These are phyloP conservation scores for Aplochiton taeniatus DNA, from an alignment of 2,797 vertebrate genomes.

Conservation along the genomic window DNA sequence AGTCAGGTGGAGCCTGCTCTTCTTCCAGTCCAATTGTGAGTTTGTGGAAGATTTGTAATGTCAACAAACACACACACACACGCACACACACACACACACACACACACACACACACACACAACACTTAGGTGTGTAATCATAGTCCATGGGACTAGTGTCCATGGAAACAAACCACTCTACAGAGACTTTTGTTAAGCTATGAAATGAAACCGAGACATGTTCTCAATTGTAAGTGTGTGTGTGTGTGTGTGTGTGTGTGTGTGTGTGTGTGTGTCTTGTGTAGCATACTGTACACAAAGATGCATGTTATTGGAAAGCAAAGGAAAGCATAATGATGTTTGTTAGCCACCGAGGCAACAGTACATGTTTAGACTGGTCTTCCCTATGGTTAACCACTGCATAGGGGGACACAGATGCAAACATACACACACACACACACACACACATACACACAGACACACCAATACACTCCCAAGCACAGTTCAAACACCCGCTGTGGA, in stretches of 20 bases:
- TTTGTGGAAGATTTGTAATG: constrained; percentile 35
- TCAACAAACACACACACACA: constrained; percentile 26
- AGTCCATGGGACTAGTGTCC: constrained; percentile 56
- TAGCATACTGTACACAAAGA: constrained; percentile 11
- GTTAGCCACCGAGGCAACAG: constrained; percentile 19
- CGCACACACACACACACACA: constrained; percentile 3
- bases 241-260: no score
- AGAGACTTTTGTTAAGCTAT: constrained; percentile 57
- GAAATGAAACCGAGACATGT: constrained; percentile 41
- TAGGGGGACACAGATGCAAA: constrained; percentile 12
- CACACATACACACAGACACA: background rate
- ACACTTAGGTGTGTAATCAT: constrained; percentile 31
- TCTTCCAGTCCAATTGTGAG: constrained; percentile 22
- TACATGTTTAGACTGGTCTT: constrained; percentile 52
- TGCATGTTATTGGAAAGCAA: constrained; percentile 57
- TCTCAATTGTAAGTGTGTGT: background rate
- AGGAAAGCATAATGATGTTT: constrained; percentile 36
- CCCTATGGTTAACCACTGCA: constrained; percentile 39
- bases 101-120: constrained; percentile 27
- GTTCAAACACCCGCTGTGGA: no score
- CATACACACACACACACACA: constrained; percentile 5
- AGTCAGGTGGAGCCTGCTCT: constrained; percentile 8
- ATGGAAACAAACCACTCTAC: constrained; percentile 68
- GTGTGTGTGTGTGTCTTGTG: constrained; percentile 35
- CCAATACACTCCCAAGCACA: background rate